These are phyloP conservation scores for Brachyistius frenatus DNA, from an alignment of 2,113 vertebrate species.

Conservation along the genomic window DNA sequence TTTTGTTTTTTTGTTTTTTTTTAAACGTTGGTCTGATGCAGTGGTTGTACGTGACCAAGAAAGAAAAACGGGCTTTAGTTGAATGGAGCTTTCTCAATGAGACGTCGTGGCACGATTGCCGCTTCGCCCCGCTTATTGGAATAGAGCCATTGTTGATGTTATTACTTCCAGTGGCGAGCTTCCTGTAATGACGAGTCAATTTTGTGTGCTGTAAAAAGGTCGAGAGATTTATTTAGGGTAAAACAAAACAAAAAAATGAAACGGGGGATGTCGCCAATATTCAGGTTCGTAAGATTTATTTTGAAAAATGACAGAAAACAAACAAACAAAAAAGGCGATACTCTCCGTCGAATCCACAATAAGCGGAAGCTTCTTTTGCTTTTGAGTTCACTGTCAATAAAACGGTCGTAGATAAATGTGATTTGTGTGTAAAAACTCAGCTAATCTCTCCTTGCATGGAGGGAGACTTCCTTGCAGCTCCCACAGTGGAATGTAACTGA, in stretches of 20 bases:
- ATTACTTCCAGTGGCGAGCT: background rate
- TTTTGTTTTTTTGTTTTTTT: background rate
- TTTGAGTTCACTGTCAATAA: too few relatives aligned
- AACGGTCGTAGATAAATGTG: too few relatives aligned
- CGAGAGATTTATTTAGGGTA: background rate
- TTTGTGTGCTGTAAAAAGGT: background rate
- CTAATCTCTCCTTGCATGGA: background rate
- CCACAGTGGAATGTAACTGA: too few relatives aligned
- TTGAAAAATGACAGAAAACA: background rate
- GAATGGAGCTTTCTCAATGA: background rate
- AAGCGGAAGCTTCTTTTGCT: too few relatives aligned
- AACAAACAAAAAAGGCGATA: too few relatives aligned
- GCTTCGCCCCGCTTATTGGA: background rate
- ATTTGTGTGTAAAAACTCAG: too few relatives aligned
- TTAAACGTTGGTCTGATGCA: background rate
- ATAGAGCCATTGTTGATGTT: background rate
- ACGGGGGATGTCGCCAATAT: background rate
- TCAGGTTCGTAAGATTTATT: too few relatives aligned
- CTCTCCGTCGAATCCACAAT: background rate
- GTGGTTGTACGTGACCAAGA: background rate
- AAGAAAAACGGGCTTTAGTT: background rate
- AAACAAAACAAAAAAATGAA: slow-evolving; percentile 1
- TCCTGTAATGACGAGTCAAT: background rate
- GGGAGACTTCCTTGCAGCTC: too few relatives aligned
- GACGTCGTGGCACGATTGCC: background rate